These are phyloP conservation scores for Tragelaphus buxtoni DNA, from an alignment of 2,113 vertebrate species.

Conservation along the genomic window DNA sequence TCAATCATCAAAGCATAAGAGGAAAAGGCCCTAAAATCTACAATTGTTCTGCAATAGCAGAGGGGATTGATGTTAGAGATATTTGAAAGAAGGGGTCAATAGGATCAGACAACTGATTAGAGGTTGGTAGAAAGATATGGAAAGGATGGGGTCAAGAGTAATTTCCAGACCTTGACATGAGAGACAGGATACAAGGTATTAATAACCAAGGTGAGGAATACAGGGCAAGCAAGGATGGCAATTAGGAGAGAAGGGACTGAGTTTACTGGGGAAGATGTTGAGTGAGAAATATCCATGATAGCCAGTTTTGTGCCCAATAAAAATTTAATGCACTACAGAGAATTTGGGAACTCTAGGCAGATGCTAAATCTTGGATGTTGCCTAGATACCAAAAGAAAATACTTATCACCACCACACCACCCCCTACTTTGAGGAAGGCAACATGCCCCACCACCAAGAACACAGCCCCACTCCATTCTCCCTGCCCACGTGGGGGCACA, in stretches of 20 bases:
- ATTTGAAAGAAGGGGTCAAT: not conserved
- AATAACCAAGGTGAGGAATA: not conserved
- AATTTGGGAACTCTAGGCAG: not conserved
- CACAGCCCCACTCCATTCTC: not conserved
- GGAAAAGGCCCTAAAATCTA: not conserved
- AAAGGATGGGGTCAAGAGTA: not conserved
- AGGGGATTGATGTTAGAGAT: not conserved
- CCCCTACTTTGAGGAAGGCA: not conserved
- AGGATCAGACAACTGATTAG: not conserved
- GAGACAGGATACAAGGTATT: not conserved
- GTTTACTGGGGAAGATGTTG: not conserved
- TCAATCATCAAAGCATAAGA: not conserved
- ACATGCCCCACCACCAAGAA: not conserved
- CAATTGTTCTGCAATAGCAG: not conserved
- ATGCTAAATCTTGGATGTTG: not conserved
- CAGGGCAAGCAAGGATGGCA: not conserved
- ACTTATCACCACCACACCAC: not conserved
- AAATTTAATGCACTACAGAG: not conserved
- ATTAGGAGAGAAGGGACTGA: not conserved
- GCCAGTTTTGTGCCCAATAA: not conserved
- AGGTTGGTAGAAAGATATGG: not conserved
- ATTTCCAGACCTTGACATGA: not conserved
- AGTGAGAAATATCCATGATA: not conserved
- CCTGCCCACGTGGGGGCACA: not conserved
- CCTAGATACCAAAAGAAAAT: not conserved